Conservation (phyloP, 2,888 invertebrate genomes). For the Lymantria monacha region DNA sequence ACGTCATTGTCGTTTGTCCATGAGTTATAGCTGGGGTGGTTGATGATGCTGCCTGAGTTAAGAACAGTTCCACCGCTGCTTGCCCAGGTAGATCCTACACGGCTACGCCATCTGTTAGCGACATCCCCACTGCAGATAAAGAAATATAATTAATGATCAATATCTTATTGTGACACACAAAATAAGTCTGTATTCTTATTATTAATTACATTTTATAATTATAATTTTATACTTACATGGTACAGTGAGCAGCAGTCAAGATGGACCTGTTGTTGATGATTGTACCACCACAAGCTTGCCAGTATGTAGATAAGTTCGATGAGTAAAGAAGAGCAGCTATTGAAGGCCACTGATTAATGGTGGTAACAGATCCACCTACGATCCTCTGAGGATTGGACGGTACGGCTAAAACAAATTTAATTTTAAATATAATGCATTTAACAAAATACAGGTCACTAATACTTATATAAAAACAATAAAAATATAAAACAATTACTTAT, state of each 20-base stretch:
- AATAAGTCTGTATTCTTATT: too few relatives aligned
- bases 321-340: constrained; percentile 29
- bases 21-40: constrained; percentile 33
- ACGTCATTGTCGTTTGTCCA: constrained; percentile 42
- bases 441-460: not conserved
- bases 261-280: constrained; percentile 42
- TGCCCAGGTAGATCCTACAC: constrained; percentile 39
- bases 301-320: constrained; percentile 9
- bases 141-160: not conserved
- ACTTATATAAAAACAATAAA: not conserved
- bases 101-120: constrained; percentile 18
- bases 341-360: constrained; percentile 34
- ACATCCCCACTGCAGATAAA: constrained; percentile 12
- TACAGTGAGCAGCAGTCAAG: constrained; percentile 49
- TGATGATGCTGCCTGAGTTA: constrained; percentile 15
- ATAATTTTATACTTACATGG: constrained; percentile 29
- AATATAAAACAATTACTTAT: too few relatives aligned
- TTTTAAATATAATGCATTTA: not conserved
- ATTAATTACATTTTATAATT: not conserved
- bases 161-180: too few relatives aligned
- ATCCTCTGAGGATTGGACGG: not conserved
- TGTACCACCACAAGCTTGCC: constrained; percentile 36
- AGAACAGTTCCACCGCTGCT: constrained; percentile 38
- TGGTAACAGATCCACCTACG: constrained; percentile 30
- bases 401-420: not conserved